Percentiles rank a stretch among this genome's conserved stretches.
These are phyloP conservation scores for Trichogramma pretiosum DNA, from an alignment of 1,140 invertebrate genomes.

Conservation along the genomic window DNA sequence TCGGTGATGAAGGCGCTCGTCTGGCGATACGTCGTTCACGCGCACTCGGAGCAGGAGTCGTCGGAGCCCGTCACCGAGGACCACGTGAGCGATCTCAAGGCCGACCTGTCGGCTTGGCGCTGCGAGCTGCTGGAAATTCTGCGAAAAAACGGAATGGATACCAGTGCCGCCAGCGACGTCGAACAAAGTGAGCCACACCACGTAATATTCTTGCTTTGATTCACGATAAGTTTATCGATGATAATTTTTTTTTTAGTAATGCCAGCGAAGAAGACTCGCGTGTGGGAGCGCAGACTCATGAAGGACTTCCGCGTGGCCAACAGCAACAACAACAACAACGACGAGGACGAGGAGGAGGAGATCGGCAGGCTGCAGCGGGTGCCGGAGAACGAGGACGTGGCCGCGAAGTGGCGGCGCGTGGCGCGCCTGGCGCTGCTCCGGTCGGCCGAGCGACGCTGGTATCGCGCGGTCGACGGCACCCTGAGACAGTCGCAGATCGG, in stretches of 20 bases:
- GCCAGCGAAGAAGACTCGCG: constrained; percentile 64
- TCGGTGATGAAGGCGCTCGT: constrained; percentile 74
- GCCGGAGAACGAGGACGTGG: constrained; percentile 52
- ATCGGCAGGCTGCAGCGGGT: constrained; percentile 34
- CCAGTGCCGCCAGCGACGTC: constrained; percentile 58
- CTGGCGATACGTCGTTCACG: constrained; percentile 74
- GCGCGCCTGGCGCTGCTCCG: constrained; percentile 60
- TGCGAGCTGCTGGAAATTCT: constrained; percentile 81
- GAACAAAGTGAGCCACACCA: constrained; percentile 51
- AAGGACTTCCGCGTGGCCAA: constrained; percentile 78
- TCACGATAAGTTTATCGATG: not conserved
- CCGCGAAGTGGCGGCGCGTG: constrained; percentile 61
- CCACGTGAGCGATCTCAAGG: constrained; percentile 86
- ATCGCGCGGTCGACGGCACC: constrained; percentile 43
- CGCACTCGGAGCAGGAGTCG: constrained; percentile 66
- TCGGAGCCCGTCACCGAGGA: constrained; percentile 78
- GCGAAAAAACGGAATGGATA: constrained; percentile 68
- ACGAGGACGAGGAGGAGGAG: constrained; percentile 46
- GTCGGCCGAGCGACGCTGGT: constrained; percentile 61
- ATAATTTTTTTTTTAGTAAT: constrained; percentile 23
- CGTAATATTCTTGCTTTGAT: not conserved
- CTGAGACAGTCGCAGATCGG: constrained; percentile 64
- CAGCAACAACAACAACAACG: constrained; percentile 39
- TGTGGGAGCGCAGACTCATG: constrained; percentile 75
- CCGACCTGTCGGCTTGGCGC: constrained; percentile 71